phyloP scores from a whole-genome alignment of 2,797 vertebrate genomes.

The Nyctibius grandis region DNA sequence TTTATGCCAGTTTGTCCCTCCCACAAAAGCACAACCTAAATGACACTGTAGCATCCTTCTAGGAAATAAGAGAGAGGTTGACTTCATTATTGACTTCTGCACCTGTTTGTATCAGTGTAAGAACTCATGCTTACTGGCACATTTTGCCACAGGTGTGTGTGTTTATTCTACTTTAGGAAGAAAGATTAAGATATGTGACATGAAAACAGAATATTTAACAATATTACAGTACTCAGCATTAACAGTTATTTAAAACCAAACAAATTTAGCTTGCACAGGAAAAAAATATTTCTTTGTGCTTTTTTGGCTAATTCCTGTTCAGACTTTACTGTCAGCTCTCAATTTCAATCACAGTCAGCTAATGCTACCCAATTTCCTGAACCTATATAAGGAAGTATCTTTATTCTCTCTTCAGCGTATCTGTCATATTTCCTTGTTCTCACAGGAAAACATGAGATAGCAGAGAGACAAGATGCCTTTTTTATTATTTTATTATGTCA shows the following conservation, averaged over 20 bases:
- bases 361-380: not conserved
- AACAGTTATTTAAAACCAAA: not conserved
- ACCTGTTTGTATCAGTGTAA: fast-evolving
- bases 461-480: not conserved
- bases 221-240: not conserved
- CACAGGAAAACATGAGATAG: not conserved
- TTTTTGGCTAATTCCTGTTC: not conserved
- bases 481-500: not conserved
- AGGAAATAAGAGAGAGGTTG: not conserved
- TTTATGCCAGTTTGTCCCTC: not conserved
- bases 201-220: not conserved
- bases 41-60: not conserved
- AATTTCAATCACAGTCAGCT: not conserved
- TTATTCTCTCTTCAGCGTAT: not conserved
- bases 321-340: not conserved
- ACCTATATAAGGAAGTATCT: not conserved
- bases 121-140: not conserved
- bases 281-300: fast-evolving
- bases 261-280: not conserved
- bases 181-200: not conserved
- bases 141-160: not conserved
- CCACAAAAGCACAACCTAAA: not conserved
- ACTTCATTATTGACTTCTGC: not conserved
- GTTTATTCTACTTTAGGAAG: not conserved
- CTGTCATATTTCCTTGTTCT: not conserved